Percentiles rank a stretch among this genome's conserved stretches.
Evolutionary conservation across 2,888 invertebrate species (phyloP).

Genomic region (Tetropium fuscum): DNA sequence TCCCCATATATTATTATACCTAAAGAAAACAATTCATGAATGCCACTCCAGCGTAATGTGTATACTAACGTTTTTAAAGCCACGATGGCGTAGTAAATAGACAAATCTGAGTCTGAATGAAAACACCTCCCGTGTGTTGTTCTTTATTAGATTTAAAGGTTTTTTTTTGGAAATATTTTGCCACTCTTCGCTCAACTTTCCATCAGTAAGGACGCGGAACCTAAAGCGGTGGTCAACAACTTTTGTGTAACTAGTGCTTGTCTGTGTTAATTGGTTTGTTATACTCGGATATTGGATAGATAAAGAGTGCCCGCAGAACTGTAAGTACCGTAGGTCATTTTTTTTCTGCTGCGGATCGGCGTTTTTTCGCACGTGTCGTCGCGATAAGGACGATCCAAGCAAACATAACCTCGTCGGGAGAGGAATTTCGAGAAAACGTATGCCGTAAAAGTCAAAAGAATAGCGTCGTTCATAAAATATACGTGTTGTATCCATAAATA

Average conservation of each 20-base stretch:
- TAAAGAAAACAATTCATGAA: background rate
- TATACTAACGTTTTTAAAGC: no score
- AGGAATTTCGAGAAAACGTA: no score
- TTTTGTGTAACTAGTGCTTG: conserved; percentile 11
- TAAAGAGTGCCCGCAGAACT: background rate
- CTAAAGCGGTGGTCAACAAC: conserved; percentile 1
- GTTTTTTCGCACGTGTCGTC: no score
- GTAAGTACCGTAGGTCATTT: conserved; percentile 16
- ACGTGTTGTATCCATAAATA: no score
- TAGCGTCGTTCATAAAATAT: no score
- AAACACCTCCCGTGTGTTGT: conserved; percentile 14
- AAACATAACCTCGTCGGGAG: no score
- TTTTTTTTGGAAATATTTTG: conserved; percentile 21
- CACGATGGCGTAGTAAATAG: conserved; percentile 9
- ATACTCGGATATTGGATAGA: conserved; percentile 25
- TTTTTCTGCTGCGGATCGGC: background rate
- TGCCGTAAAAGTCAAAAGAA: no score
- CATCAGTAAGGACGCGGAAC: conserved; percentile 6
- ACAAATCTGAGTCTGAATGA: conserved; percentile 14
- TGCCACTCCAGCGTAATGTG: no score
- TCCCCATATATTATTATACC: no score
- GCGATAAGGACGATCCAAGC: no score
- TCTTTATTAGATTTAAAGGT: conserved; percentile 1
- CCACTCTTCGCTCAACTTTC: conserved; percentile 16
- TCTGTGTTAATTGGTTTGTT: conserved; percentile 5